phyloP scores from a whole-genome alignment of 2,797 vertebrate genomes.

The Hyperoplus immaculatus region DNA sequence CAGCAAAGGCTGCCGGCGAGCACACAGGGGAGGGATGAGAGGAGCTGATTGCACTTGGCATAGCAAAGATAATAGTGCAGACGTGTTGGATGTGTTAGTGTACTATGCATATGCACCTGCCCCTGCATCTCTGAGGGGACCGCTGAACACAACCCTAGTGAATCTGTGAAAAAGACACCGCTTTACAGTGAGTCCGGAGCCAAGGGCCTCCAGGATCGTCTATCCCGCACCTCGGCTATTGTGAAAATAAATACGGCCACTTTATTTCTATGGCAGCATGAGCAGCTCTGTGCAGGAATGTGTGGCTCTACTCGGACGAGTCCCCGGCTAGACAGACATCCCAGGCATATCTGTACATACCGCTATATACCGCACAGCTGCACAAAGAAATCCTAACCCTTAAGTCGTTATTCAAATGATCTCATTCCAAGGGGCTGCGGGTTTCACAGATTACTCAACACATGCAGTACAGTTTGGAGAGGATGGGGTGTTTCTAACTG shows the following conservation, averaged over 20 bases:
- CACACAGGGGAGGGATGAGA: constrained; percentile 77
- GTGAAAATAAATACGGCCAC: constrained; percentile 70
- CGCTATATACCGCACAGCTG: constrained; percentile 68
- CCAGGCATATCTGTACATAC: constrained; percentile 63
- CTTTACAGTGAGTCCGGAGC: constrained; percentile 48
- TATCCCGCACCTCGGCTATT: constrained; percentile 49
- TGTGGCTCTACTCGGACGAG: constrained; percentile 52
- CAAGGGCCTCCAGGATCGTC: constrained; percentile 59
- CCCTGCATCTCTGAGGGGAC: constrained; percentile 58
- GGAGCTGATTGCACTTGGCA: constrained; percentile 76
- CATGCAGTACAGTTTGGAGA: constrained; percentile 20
- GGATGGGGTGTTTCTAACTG: constrained; percentile 12
- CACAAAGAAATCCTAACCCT: constrained; percentile 78
- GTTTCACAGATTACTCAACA: constrained; percentile 61
- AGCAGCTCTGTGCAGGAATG: constrained; percentile 73
- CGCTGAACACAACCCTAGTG: constrained; percentile 45
- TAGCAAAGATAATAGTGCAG: constrained; percentile 68
- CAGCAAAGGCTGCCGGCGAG: constrained; percentile 57
- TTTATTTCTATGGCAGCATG: constrained; percentile 71
- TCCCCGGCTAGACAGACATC: constrained; percentile 63
- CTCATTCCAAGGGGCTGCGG: constrained; percentile 54
- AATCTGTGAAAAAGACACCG: constrained; percentile 46
- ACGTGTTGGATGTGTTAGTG: constrained; percentile 54
- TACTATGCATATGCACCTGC: constrained; percentile 71
- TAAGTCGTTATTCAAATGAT: constrained; percentile 71